A percentile compares a stretch with the other conserved stretches of the same genome.
phyloP scores from a whole-genome alignment of 2,113 vertebrate genomes.

The Hoplias malabaricus region DNA sequence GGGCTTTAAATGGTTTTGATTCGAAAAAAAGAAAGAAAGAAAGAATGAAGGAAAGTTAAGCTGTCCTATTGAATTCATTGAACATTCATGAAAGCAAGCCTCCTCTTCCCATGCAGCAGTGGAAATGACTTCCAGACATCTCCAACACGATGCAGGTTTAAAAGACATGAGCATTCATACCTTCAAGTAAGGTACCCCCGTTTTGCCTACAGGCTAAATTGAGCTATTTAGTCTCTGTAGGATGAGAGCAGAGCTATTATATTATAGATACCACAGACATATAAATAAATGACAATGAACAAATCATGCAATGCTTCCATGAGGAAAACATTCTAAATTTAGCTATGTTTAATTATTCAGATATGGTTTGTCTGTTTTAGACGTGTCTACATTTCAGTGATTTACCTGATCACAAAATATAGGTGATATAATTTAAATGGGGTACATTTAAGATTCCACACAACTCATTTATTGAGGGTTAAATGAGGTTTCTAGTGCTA shows the following conservation, averaged over 20 bases:
- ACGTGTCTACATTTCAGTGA: not conserved
- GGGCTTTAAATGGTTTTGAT: constrained; percentile 71
- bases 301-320: constrained; percentile 46
- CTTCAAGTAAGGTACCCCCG: constrained; percentile 73
- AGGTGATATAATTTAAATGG: no score
- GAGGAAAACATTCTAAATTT: constrained; percentile 49
- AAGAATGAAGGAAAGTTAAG: constrained; percentile 72
- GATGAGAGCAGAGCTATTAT: constrained; percentile 57
- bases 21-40: constrained; percentile 41
- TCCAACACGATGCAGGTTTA: constrained; percentile 66
- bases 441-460: constrained; percentile 27
- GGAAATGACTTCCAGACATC: constrained; percentile 81
- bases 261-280: constrained; percentile 18
- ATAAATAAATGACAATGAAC: constrained; percentile 37
- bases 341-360: not conserved
- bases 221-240: constrained; percentile 68
- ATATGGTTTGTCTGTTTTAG: not conserved
- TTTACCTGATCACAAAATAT: constrained; percentile 32
- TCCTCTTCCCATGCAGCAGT: constrained; percentile 66
- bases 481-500: constrained; percentile 40
- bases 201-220: constrained; percentile 75
- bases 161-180: constrained; percentile 73
- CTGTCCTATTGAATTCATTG: constrained; percentile 81
- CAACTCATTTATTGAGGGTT: not conserved
- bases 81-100: constrained; percentile 76